These are phyloP conservation scores for Tetramorium parvispinum DNA, from an alignment of 1,140 invertebrate genomes.

Conservation along the genomic window DNA sequence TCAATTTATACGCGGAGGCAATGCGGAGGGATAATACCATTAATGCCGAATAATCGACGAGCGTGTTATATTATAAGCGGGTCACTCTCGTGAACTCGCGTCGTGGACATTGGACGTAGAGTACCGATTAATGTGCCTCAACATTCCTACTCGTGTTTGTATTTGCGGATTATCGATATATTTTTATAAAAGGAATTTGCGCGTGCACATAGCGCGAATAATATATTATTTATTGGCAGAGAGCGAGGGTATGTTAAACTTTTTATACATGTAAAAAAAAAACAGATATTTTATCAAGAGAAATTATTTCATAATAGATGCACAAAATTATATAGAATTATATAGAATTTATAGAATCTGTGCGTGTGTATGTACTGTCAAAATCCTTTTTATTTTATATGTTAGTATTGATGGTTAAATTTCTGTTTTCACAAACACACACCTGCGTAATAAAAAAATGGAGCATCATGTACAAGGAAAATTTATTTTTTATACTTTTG, in stretches of 20 bases:
- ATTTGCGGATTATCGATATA: neutral
- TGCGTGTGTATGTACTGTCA: too few species aligned
- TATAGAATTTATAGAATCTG: neutral
- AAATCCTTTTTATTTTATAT: neutral
- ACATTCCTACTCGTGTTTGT: neutral
- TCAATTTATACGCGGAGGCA: conserved; percentile 9
- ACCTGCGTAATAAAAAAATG: neutral
- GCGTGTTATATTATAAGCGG: conserved; percentile 17
- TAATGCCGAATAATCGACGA: conserved; percentile 41
- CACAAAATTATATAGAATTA: neutral
- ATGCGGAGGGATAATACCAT: neutral
- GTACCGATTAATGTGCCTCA: neutral
- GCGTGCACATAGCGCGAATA: neutral
- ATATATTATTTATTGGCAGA: neutral
- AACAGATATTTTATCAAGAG: neutral
- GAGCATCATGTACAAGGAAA: neutral
- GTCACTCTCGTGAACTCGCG: neutral
- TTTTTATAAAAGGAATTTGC: neutral
- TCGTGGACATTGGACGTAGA: conserved; percentile 10
- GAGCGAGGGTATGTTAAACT: neutral
- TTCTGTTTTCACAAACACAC: neutral
- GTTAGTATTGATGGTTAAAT: neutral
- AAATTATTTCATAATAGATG: neutral
- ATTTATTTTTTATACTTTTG: conserved; percentile 18
- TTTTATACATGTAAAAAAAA: neutral